Conservation (phyloP, 2,797 vertebrate species). For the Hypotaenidia philippensis region DNA sequence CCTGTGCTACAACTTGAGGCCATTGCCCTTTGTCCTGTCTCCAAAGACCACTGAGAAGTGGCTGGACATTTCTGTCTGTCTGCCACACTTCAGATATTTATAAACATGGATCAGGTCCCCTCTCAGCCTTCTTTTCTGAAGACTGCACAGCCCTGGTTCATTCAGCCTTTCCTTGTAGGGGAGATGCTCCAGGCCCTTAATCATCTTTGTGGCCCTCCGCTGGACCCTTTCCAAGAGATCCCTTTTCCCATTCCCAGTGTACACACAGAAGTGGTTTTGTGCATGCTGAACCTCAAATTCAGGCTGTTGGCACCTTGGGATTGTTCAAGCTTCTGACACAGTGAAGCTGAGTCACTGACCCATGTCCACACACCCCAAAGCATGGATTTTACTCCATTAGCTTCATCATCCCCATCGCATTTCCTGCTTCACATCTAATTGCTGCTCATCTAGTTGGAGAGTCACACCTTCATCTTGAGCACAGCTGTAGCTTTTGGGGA, state of each 20-base stretch:
- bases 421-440: background rate
- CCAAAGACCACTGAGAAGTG: too few species aligned
- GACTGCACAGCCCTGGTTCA: too few species aligned
- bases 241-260: background rate
- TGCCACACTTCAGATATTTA: too few species aligned
- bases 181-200: too few species aligned
- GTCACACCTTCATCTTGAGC: background rate
- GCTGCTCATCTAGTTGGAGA: background rate
- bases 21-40: too few species aligned
- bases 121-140: too few species aligned
- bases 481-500: background rate
- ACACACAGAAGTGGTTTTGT: background rate
- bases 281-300: background rate
- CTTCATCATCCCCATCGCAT: background rate
- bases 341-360: background rate
- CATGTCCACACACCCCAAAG: fast-evolving
- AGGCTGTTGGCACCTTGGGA: background rate
- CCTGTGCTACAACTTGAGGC: too few species aligned
- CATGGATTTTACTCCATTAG: fast-evolving
- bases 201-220: too few species aligned
- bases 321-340: background rate
- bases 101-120: too few species aligned
- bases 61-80: too few species aligned
- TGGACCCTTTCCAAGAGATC: too few species aligned
- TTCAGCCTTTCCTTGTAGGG: too few species aligned